phyloP scores from a whole-genome alignment of 2,113 vertebrate species.

The Anser cygnoides region DNA sequence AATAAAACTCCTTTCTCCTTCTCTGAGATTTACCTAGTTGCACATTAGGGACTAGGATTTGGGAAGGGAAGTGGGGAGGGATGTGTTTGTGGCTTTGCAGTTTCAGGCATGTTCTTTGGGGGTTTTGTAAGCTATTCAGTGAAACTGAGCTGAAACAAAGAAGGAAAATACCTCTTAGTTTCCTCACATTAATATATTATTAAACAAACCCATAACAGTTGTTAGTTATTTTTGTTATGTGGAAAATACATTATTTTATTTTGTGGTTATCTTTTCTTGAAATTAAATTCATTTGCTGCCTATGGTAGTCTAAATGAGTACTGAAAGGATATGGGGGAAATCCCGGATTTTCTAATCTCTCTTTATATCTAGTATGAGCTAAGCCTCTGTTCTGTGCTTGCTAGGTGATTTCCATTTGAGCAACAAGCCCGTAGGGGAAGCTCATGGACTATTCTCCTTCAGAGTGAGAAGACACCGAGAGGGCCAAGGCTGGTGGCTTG shows the following conservation, averaged over 20 bases:
- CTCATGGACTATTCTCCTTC: neutral
- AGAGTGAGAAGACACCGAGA: neutral
- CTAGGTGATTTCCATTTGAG: constrained; percentile 48
- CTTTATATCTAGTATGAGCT: constrained; percentile 4
- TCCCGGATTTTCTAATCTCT: constrained; percentile 32
- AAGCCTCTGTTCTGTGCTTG: neutral
- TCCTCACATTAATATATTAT: constrained; percentile 43
- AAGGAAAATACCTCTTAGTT: constrained; percentile 38
- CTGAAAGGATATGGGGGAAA: constrained; percentile 41
- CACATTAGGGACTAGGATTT: constrained; percentile 29
- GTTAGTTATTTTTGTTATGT: constrained; percentile 27
- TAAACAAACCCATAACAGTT: constrained; percentile 27
- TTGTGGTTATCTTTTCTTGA: constrained; percentile 51
- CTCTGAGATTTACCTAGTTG: constrained; percentile 3
- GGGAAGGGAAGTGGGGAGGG: constrained; percentile 37
- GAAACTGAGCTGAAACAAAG: constrained; percentile 47
- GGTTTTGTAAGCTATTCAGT: constrained; percentile 40
- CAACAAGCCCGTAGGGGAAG: neutral
- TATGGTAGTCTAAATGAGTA: neutral
- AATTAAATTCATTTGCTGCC: constrained; percentile 18
- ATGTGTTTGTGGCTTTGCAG: constrained; percentile 57
- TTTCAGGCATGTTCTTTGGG: constrained; percentile 60
- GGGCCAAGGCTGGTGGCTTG: neutral
- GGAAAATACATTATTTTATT: constrained; percentile 22
- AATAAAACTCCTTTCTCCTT: constrained; percentile 43